Evolutionary conservation across 2,888 invertebrate species (phyloP).

Genomic region (Cerceris ruficornis): DNA sequence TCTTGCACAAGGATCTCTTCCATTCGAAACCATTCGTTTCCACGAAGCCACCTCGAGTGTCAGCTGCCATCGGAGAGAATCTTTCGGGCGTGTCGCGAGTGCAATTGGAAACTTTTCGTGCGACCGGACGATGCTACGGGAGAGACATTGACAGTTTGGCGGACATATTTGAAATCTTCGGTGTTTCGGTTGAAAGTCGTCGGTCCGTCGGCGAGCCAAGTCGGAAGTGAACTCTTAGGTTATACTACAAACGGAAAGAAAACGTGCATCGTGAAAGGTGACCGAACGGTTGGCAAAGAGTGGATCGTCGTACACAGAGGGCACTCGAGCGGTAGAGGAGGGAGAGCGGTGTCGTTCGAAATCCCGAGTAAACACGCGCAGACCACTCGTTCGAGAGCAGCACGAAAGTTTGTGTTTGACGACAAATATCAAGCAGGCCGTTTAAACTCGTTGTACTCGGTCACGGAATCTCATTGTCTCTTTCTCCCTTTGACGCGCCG

Average conservation of each 20-base stretch:
- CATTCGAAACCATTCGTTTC: too few relatives aligned
- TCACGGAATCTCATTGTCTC: not conserved
- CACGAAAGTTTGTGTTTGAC: constrained; percentile 63
- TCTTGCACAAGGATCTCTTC: too few relatives aligned
- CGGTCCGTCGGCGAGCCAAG: not conserved
- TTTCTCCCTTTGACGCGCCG: not conserved
- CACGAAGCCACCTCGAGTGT: too few relatives aligned
- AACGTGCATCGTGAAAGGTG: constrained; percentile 11
- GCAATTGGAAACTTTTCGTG: too few relatives aligned
- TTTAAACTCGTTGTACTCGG: not conserved
- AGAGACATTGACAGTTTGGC: too few relatives aligned
- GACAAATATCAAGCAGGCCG: constrained; percentile 58
- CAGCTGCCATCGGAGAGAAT: too few relatives aligned
- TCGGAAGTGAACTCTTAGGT: not conserved
- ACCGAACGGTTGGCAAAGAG: constrained; percentile 14
- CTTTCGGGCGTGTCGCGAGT: too few relatives aligned
- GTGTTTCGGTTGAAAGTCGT: not conserved
- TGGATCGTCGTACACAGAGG: constrained; percentile 14
- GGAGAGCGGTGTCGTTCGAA: constrained; percentile 48
- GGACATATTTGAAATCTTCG: not conserved
- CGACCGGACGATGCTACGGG: too few relatives aligned
- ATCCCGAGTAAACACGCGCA: constrained; percentile 58
- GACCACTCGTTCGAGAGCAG: constrained; percentile 48
- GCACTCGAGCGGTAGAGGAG: not conserved
- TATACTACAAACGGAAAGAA: not conserved